Base-by-base conservation (phyloP, 2,888 invertebrate genomes). In the Cryptophagus acutangulus region DNA sequence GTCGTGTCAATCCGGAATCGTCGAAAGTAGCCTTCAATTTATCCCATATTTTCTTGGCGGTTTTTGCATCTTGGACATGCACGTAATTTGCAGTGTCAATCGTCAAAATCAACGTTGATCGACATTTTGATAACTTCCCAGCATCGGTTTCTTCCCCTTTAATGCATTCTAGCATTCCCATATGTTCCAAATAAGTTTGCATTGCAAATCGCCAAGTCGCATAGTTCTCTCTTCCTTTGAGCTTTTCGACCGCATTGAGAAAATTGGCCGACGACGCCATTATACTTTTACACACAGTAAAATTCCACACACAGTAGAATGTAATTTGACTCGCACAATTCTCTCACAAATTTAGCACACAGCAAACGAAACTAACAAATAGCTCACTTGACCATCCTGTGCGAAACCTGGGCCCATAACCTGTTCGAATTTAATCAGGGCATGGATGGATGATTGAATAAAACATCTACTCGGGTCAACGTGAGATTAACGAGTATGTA, bases 341-440 rank as follows among this genome's bases (percentile, higher is more conserved):
- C n/a, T n/a, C n/a, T n/a, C n/a, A n/a, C n/a, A n/a, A n/a, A n/a
- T n/a, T n/a, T n/a, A n/a, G n/a, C n/a, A n/a, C n/a, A n/a, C n/a
- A n/a, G n/a, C n/a, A n/a, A n/a, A n/a, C n/a, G n/a, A n/a, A n/a
- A n/a, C n/a, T n/a, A n/a, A n/a, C n/a, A n/a, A n/a, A n/a, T n/a
- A n/a, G n/a, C n/a, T n/a, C n/a, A n/a, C n/a, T n/a, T n/a, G n/a
- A n/a, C n/a, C n/a, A n/a, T n/a, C n/a, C n/a, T n/a, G n/a, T n/a
- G n/a, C n/a, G n/a, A n/a, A n/a, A n/a, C n/a, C 45, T 48, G 51
- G 51, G 51, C 51, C 47, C 49, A 51, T 55, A 54, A 52, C 50
- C 54, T 53, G 53, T 48, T n/a, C n/a, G n/a, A n/a, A n/a, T n/a
- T n/a, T n/a, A n/a, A n/a, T n/a, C n/a, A n/a, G n/a, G n/a, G n/a